Conservation (phyloP, 2,113 vertebrate species). For the Petrocephalus zakoni region DNA sequence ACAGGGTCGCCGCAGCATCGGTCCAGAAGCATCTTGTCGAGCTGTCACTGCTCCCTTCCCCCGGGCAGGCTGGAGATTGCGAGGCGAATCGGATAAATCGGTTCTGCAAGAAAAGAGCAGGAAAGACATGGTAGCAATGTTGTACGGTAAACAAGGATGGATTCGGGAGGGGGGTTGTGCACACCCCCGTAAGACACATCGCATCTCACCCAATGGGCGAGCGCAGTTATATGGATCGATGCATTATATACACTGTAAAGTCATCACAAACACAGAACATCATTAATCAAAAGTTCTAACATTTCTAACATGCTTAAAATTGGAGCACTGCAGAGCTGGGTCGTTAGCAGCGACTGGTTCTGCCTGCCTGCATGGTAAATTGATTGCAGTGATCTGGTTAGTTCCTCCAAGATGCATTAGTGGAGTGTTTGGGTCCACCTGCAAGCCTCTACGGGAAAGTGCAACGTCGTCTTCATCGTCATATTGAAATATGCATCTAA, state of each 20-base stretch:
- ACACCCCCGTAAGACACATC: background rate
- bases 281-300: background rate
- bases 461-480: background rate
- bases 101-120: background rate
- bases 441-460: background rate
- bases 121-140: background rate
- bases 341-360: too few relatives aligned
- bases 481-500: background rate
- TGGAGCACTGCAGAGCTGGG: background rate
- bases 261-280: background rate
- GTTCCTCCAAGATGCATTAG: too few relatives aligned
- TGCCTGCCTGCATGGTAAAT: too few relatives aligned
- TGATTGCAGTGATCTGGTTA: too few relatives aligned
- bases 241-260: background rate
- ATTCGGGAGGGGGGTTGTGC: background rate
- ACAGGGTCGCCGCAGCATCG: background rate
- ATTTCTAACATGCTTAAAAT: background rate
- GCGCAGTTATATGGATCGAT: background rate
- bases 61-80: background rate
- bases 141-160: background rate
- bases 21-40: background rate
- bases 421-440: background rate
- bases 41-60: background rate
- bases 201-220: background rate
- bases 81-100: background rate